Conservation (phyloP, 2,113 vertebrate genomes). For the Pteronura brasiliensis region DNA sequence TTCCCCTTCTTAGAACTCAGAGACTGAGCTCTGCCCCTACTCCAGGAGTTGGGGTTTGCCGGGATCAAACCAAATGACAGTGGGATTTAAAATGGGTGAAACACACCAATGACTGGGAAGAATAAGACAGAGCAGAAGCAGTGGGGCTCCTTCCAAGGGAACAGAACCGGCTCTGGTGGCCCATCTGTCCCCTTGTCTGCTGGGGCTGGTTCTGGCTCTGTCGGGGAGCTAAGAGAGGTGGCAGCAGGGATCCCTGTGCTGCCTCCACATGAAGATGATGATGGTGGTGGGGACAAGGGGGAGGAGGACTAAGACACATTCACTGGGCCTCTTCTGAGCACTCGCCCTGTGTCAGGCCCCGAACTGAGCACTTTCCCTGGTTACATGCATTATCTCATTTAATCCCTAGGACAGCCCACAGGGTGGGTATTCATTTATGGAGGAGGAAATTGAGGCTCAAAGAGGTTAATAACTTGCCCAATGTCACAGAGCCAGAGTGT, state of each 20-base stretch:
- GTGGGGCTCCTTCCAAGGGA: neutral
- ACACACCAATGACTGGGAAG: fast-evolving
- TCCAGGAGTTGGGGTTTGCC: neutral
- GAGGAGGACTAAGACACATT: neutral
- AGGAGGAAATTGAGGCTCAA: neutral
- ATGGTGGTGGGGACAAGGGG: neutral
- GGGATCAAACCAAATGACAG: neutral
- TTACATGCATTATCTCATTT: neutral
- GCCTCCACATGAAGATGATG: neutral
- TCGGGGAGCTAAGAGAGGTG: neutral
- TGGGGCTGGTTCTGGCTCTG: neutral
- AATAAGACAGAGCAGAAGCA: neutral
- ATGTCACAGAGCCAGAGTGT: neutral
- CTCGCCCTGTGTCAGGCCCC: fast-evolving
- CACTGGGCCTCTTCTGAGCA: neutral
- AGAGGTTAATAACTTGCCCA: neutral
- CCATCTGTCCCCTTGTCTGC: fast-evolving
- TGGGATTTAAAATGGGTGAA: neutral
- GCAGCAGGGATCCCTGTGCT: neutral
- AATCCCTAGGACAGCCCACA: neutral
- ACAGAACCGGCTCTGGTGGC: fast-evolving
- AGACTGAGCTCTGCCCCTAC: neutral
- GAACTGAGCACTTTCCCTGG: neutral
- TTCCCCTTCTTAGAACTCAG: neutral
- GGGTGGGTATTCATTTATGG: neutral